Evolutionary conservation across 2,113 vertebrate genomes (phyloP), one percentile per base, ranked within the genome.

Genomic region (Zootoca vivipara): DNA sequence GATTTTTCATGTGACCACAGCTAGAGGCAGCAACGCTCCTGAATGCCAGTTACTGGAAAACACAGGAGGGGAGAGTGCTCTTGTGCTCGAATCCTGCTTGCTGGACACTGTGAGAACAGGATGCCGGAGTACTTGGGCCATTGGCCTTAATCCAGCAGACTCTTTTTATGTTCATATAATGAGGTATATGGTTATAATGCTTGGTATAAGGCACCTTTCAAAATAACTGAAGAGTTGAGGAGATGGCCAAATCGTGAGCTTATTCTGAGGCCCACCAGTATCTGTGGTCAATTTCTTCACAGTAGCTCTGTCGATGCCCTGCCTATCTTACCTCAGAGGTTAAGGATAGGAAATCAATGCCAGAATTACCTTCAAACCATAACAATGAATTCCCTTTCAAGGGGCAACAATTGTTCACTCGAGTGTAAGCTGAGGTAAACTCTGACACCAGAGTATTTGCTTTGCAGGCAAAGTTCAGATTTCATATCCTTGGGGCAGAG

Each of bases 401-500:
- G 10, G 46, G 80, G 28, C 35, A 75, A 75, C 46, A 75, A 65
- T 82, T 30, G n/a, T 78, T 82, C 69, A 73, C 24, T 4, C 20
- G 40, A 20, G 33, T 52, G 40, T 46, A 62, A 78, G 79, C 42
- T 62, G 72, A 13, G 30, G 26, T 78, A 52, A 73, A 15, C 40
- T 78, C 75, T 86, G 28, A 52, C 15, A 24, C 56, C 28, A 28
- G 38, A 67, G 30, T 33, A 16, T 56, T 65, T 18, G 5, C 69
- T 38, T 24, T 33, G 72, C 26, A 52, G 42, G 3, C 30, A 28
- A n/a, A 78, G 82, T 88, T 83, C 30, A 83, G 72, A 82, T 88
- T 88, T 83, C 81, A 56, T 82, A 77, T 77, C 87, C 87, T 52
- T 83, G 35, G n/a, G 87, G 87, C 87, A 67, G 42, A 22, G 30